Percentiles rank a stretch among this genome's conserved stretches.
Conservation (phyloP, 2,888 invertebrate species). For the Seladonia tumulorum region DNA sequence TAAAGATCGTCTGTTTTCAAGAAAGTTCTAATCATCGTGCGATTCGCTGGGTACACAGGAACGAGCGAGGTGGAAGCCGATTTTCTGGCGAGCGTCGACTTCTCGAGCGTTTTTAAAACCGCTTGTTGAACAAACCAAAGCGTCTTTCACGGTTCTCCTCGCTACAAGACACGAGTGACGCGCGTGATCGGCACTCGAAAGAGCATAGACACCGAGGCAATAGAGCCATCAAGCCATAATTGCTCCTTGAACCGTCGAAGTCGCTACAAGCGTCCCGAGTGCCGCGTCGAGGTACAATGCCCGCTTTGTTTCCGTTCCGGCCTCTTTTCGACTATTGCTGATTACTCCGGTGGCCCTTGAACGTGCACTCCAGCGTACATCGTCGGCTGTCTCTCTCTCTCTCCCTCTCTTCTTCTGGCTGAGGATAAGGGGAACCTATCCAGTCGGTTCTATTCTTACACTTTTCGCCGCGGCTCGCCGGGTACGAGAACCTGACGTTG, state of each 20-base stretch:
- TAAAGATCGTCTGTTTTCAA: background rate
- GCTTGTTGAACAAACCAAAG: slow-evolving; percentile 2
- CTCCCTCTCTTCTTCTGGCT: background rate
- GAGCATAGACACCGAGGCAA: slow-evolving; percentile 46
- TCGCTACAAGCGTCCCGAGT: slow-evolving; percentile 30
- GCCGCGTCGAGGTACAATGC: slow-evolving; percentile 56
- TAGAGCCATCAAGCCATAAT: slow-evolving; percentile 62
- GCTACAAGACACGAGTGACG: slow-evolving; percentile 17
- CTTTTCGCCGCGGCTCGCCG: slow-evolving; percentile 52
- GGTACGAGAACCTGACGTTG: slow-evolving; percentile 66
- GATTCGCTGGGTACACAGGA: background rate
- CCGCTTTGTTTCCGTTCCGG: slow-evolving; percentile 65
- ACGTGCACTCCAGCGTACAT: slow-evolving; percentile 41
- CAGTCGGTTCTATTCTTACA: slow-evolving; percentile 70
- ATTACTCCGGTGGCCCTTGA: slow-evolving; percentile 62
- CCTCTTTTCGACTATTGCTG: slow-evolving; percentile 59
- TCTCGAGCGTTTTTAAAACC: slow-evolving; percentile 22
- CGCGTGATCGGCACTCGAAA: slow-evolving; percentile 7
- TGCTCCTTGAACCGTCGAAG: slow-evolving; percentile 50
- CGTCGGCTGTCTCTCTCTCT: background rate
- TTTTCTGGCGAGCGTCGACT: background rate
- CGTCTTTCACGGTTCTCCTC: slow-evolving; percentile 2
- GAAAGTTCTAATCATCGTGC: background rate
- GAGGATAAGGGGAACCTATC: slow-evolving; percentile 50
- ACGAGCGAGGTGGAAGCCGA: background rate